A percentile compares a stretch with the other conserved stretches of the same genome.
Conservation (phyloP, 1,140 invertebrate genomes). For the Brachionus calyciflorus region DNA sequence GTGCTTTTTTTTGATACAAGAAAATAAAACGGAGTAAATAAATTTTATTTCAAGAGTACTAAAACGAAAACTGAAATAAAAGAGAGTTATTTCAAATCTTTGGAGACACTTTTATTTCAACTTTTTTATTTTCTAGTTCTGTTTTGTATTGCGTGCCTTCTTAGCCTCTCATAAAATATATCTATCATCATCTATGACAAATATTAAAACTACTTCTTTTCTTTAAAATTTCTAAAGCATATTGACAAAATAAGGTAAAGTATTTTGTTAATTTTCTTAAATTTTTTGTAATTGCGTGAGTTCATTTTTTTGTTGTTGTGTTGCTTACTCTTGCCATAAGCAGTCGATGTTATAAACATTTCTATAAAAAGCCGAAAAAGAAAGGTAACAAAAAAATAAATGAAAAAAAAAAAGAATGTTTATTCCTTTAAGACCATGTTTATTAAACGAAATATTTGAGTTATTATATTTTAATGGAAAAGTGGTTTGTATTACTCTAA, state of each 20-base stretch:
- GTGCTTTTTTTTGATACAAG: neutral
- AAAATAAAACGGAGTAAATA: too few relatives aligned
- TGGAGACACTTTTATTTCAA: neutral
- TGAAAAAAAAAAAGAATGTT: conserved; percentile 31
- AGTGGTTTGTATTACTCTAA: neutral
- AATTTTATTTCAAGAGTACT: too few relatives aligned
- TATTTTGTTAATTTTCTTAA: neutral
- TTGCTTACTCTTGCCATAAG: too few relatives aligned
- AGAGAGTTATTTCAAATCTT: neutral
- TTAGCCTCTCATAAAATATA: neutral
- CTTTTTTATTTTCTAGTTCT: too few relatives aligned
- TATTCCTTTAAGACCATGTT: conserved; percentile 32
- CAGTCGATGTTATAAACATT: too few relatives aligned
- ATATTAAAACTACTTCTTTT: neutral
- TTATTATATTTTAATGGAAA: neutral
- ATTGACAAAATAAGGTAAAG: too few relatives aligned
- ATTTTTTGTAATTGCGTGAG: neutral
- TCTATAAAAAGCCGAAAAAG: too few relatives aligned
- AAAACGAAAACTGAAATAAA: neutral
- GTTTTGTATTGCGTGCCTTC: neutral
- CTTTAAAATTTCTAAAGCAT: neutral
- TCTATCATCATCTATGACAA: neutral
- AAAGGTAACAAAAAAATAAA: too few relatives aligned
- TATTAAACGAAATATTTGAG: neutral
- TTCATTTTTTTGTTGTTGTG: neutral